Evolutionary conservation across 2,797 vertebrate genomes (phyloP).

Genomic region (Discoglossus pictus): DNA sequence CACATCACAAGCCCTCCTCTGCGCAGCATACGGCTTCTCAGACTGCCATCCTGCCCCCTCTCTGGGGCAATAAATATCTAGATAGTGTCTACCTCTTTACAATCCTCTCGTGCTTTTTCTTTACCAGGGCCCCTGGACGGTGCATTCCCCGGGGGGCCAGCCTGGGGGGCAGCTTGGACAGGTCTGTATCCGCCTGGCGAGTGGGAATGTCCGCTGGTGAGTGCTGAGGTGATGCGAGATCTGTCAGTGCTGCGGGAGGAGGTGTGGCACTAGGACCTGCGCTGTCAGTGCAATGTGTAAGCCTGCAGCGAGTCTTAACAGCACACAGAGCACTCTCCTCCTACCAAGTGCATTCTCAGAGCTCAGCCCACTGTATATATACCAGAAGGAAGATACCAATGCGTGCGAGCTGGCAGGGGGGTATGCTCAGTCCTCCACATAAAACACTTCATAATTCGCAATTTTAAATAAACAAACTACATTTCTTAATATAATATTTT

Average conservation of each 20-base stretch:
- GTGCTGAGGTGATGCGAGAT: background rate
- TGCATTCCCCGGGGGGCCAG: constrained; percentile 76
- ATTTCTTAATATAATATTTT: too few relatives aligned
- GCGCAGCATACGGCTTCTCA: constrained; percentile 27
- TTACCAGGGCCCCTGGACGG: constrained; percentile 78
- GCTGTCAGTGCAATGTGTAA: background rate
- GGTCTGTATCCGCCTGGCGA: constrained; percentile 33
- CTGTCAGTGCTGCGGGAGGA: background rate
- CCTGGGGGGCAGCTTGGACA: constrained; percentile 74
- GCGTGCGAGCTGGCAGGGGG: background rate
- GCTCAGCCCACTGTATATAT: background rate
- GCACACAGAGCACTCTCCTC: background rate
- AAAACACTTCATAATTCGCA: too few relatives aligned
- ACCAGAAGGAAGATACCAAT: background rate
- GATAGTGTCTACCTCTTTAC: constrained; percentile 81
- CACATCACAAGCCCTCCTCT: constrained; percentile 60
- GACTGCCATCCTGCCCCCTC: constrained; percentile 61
- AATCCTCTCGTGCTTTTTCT: constrained; percentile 80
- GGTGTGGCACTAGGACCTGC: background rate
- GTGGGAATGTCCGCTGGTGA: constrained; percentile 3
- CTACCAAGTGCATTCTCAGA: background rate
- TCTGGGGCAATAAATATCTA: background rate
- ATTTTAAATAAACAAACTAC: too few relatives aligned
- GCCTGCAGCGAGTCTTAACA: background rate
- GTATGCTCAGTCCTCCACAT: background rate